Percentiles rank a stretch among this genome's conserved stretches.
phyloP scores from a whole-genome alignment of 2,888 invertebrate genomes.

The Polietes domitor region DNA sequence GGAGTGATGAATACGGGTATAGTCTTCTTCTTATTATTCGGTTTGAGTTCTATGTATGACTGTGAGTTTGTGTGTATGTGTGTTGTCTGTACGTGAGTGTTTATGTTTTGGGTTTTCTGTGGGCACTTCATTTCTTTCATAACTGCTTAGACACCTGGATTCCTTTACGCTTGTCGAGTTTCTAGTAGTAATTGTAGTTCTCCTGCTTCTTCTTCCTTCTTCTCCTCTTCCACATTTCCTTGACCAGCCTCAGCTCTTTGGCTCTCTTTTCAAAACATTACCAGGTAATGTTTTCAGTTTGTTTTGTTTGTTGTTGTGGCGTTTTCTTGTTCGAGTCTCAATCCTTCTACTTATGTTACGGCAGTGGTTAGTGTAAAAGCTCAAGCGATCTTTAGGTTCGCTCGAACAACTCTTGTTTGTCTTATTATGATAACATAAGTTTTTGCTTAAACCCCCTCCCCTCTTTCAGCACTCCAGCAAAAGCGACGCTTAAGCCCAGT shows the following conservation, averaged over 20 bases:
- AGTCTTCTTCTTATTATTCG: constrained; percentile 2
- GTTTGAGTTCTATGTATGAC: background rate
- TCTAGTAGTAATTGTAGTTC: background rate
- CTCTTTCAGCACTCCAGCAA: too few relatives aligned
- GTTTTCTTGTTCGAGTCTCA: constrained; percentile 1
- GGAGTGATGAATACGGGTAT: constrained; percentile 31
- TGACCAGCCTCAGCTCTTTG: too few relatives aligned
- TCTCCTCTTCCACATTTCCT: background rate
- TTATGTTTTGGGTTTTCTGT: background rate
- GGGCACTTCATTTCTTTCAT: constrained; percentile 37
- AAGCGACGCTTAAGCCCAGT: constrained; percentile 1
- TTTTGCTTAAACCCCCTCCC: background rate
- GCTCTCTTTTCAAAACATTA: constrained; percentile 18
- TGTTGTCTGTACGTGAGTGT: too few relatives aligned
- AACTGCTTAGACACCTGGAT: constrained; percentile 61
- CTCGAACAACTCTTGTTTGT: background rate
- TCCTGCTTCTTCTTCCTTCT: too few relatives aligned
- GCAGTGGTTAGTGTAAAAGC: background rate
- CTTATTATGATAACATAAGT: background rate
- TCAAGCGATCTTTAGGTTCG: background rate
- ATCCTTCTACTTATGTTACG: background rate
- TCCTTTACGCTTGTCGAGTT: background rate
- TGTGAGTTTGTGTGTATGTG: background rate
- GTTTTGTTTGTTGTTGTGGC: background rate
- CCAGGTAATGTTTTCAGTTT: background rate